Percentiles rank a stretch among this genome's conserved stretches.
phyloP scores from a whole-genome alignment of 2,113 vertebrate species.

The Alethe diademata region DNA sequence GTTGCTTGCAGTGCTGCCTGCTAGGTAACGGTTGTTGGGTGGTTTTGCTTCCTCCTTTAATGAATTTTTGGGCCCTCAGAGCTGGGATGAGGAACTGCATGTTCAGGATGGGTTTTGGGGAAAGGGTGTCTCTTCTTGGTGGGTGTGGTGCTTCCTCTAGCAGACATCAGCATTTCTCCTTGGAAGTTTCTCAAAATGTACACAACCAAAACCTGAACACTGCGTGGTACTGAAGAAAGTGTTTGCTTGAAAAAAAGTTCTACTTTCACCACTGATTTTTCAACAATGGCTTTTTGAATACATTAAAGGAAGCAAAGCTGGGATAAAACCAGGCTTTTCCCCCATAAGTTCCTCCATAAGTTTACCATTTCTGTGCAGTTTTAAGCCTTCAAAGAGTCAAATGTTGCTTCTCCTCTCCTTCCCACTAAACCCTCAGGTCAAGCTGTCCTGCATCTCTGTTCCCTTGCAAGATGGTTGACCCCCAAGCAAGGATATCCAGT shows the following conservation, averaged over 20 bases:
- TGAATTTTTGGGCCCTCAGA: background rate
- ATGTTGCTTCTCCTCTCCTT: background rate
- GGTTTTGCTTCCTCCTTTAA: conserved; percentile 13
- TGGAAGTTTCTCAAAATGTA: background rate
- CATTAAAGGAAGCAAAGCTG: background rate
- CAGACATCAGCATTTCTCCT: background rate
- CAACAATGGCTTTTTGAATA: background rate
- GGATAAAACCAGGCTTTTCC: background rate
- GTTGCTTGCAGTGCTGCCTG: background rate
- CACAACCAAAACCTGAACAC: background rate
- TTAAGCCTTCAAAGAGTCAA: background rate
- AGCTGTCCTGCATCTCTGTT: background rate
- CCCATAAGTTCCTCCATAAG: background rate
- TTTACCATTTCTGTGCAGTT: background rate
- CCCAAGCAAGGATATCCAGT: background rate
- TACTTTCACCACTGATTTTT: background rate
- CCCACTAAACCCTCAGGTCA: background rate
- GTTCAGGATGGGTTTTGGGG: background rate
- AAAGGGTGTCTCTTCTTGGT: background rate
- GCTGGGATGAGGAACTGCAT: background rate
- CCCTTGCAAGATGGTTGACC: background rate
- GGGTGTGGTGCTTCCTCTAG: background rate
- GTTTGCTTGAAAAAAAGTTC: background rate
- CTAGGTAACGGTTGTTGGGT: background rate
- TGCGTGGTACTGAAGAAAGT: background rate